These are phyloP conservation scores for Chloroceryle inda DNA, from an alignment of 2,797 vertebrate genomes.

Conservation along the genomic window DNA sequence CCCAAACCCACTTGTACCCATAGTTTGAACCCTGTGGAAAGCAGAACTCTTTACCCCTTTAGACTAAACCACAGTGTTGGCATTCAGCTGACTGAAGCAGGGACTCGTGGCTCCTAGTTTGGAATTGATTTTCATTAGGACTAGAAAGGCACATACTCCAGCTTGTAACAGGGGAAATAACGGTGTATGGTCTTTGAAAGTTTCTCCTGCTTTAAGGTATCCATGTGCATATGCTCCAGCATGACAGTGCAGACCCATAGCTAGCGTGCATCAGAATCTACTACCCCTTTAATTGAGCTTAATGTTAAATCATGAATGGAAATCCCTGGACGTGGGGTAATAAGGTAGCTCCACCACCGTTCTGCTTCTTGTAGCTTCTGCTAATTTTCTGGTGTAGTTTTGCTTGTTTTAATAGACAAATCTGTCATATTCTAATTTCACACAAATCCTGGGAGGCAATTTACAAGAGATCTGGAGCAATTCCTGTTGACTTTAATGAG, in stretches of 20 bases:
- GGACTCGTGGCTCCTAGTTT: neutral
- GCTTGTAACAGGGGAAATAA: neutral
- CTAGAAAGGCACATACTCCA: neutral
- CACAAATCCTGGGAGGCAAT: slow-evolving; percentile 11
- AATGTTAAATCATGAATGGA: slow-evolving; percentile 8
- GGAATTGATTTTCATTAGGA: neutral
- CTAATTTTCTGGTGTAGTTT: slow-evolving; percentile 31
- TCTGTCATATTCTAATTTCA: neutral
- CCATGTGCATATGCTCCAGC: neutral
- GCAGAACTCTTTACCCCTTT: neutral
- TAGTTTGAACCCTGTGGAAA: neutral
- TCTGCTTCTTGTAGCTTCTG: neutral
- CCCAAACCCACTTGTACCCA: neutral
- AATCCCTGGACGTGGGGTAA: neutral
- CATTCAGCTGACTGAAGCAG: neutral
- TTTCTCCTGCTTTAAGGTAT: neutral
- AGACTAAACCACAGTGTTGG: neutral
- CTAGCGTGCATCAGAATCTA: neutral
- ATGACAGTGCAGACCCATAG: neutral
- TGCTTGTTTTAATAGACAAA: slow-evolving; percentile 2
- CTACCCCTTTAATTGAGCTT: neutral
- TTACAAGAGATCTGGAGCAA: neutral
- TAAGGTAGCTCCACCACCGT: neutral
- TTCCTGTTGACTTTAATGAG: slow-evolving; percentile 16
- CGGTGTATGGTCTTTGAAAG: neutral